These are phyloP conservation scores for Muntiacus muntjak DNA, from an alignment of 2,113 vertebrate genomes.

Conservation along the genomic window DNA sequence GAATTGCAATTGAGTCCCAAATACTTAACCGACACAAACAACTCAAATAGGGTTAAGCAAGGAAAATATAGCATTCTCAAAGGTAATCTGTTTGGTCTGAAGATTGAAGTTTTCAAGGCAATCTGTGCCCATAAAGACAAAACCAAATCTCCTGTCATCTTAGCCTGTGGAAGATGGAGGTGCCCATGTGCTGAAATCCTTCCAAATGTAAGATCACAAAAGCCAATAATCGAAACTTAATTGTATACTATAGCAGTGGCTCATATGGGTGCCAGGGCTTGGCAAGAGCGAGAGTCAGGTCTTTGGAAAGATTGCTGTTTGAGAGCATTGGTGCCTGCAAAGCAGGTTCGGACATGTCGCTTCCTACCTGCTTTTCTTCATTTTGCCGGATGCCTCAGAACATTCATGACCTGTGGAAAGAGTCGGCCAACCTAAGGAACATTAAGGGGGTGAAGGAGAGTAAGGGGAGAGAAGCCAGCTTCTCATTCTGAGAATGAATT, in stretches of 20 bases:
- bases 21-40: constrained; percentile 81
- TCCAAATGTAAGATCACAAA: background rate
- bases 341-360: background rate
- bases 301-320: background rate
- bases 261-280: background rate
- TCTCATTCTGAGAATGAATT: background rate
- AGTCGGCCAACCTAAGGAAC: background rate
- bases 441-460: background rate
- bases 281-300: background rate
- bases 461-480: background rate
- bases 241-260: background rate
- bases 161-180: accelerated
- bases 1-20: constrained; percentile 79
- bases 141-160: background rate
- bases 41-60: constrained; percentile 74
- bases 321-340: background rate
- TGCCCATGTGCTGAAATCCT: background rate
- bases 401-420: background rate
- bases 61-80: constrained; percentile 43
- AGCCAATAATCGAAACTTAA: background rate
- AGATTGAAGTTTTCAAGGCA: constrained; percentile 29
- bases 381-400: background rate
- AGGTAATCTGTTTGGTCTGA: constrained; percentile 51
- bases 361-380: background rate
- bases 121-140: background rate